Base-by-base conservation (phyloP, 2,113 vertebrate genomes). In the Calonectris borealis region DNA sequence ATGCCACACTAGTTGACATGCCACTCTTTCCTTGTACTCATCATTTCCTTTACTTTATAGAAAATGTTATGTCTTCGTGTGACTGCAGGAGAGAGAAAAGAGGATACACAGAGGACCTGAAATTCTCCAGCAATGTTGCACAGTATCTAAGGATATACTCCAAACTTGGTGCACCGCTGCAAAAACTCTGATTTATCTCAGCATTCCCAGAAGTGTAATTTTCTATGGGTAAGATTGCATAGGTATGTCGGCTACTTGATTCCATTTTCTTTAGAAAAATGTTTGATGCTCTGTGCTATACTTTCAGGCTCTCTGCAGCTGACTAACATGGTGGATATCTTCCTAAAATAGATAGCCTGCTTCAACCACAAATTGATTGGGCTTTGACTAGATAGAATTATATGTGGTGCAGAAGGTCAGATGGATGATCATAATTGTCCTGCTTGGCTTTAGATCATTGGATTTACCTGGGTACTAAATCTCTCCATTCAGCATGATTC, bases 401-500 rank as follows among this genome's bases (percentile, higher is more conserved):
- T 76, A 42, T 76, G 31, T 85, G 46, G 40, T 66, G 27, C 49
- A 70, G 81, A 79, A 89, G 54, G 66, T 83, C 58, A 85, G 46
- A 76, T 46, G 58, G 24, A 40, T 42, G 18, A 62, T 80, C 0
- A 0, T 85, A 87, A 77, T 66, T 82, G 78, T 52, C 46, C 51
- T 54, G 16, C 32, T 69, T 93, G 76, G 71, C 70, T 94, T 91
- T 70, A 85, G 42, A 62, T 83, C 58, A 25, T 13, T 94, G 11
- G 40, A 42, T 90, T 85, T 85, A 62, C 54, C 55, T 34, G 7
- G 13, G 11, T 60, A 51, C 26, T 55, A 81, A 78, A 89, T 62
- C 38, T 79, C 60, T 70, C 51, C 84, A 93, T 92, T 95, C 93
- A 95, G 34, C 42, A 21, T 62, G 42, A 83, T 89, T 95, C 46